Conservation (phyloP, 2,113 vertebrate species). For the Macroglossus sobrinus region DNA sequence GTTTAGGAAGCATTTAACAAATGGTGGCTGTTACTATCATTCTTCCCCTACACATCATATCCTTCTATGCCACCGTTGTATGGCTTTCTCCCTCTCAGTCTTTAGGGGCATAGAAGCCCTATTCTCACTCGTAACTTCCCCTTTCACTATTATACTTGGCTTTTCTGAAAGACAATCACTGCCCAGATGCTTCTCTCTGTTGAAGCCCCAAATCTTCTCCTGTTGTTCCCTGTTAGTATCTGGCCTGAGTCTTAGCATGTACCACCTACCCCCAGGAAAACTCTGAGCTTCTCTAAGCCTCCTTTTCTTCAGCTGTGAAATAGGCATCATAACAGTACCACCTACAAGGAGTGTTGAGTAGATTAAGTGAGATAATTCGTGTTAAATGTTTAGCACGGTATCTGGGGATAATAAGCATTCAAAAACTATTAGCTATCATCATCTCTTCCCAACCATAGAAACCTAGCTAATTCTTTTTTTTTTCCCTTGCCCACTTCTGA, state of each 20-base stretch:
- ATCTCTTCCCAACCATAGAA: background rate
- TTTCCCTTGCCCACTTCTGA: background rate
- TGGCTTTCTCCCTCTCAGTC: background rate
- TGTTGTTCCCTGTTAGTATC: background rate
- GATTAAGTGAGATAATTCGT: slow-evolving; percentile 15
- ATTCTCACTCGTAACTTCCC: background rate
- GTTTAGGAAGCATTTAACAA: background rate
- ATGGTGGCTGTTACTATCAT: background rate
- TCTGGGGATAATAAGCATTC: background rate
- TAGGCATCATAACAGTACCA: background rate
- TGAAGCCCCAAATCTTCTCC: background rate
- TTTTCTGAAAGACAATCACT: background rate
- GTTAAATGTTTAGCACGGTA: background rate
- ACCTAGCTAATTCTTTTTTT: background rate
- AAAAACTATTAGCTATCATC: background rate
- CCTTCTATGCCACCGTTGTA: background rate
- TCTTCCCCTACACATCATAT: background rate
- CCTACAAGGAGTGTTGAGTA: background rate
- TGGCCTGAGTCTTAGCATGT: background rate
- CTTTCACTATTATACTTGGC: background rate
- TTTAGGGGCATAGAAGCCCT: background rate
- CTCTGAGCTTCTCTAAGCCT: background rate
- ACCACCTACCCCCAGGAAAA: background rate
- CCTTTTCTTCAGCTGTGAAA: background rate
- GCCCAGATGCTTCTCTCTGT: background rate